Conservation (phyloP, 2,888 invertebrate species). For the Stenotaenia linearis region DNA sequence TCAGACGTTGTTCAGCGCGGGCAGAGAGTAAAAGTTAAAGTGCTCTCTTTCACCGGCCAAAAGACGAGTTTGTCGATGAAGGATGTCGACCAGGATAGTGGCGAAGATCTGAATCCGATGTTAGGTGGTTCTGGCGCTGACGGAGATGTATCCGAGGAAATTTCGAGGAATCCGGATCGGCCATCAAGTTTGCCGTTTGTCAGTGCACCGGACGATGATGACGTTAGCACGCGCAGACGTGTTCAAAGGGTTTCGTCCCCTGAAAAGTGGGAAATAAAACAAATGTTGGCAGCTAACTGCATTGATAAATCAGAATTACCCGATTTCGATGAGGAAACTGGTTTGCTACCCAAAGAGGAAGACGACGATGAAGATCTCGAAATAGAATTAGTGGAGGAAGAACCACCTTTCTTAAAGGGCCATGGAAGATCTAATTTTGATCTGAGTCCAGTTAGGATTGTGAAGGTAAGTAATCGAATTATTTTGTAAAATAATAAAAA, state of each 20-base stretch:
- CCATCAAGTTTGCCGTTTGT: constrained; percentile 57
- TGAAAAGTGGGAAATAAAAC: constrained; percentile 93
- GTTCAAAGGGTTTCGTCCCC: constrained; percentile 91
- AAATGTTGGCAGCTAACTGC: constrained; percentile 89
- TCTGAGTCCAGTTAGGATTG: constrained; percentile 85
- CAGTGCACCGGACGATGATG: constrained; percentile 60
- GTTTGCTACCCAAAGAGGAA: constrained; percentile 68
- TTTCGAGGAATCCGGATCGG: constrained; percentile 81
- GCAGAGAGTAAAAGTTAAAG: constrained; percentile 85
- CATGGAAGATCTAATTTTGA: constrained; percentile 86
- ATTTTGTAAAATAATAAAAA: neutral
- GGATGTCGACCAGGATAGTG: constrained; percentile 93
- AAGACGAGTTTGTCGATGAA: constrained; percentile 93
- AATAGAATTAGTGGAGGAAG: constrained; percentile 97
- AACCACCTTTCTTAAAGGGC: constrained; percentile 81
- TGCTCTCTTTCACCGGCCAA: constrained; percentile 84
- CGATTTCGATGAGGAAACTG: constrained; percentile 96
- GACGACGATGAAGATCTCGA: constrained; percentile 81
- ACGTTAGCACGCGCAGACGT: constrained; percentile 67
- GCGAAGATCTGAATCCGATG: constrained; percentile 89
- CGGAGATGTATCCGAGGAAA: constrained; percentile 57
- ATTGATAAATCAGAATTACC: constrained; percentile 90
- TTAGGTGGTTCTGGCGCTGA: constrained; percentile 3
- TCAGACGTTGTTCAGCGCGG: constrained; percentile 87
- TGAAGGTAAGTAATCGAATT: constrained; percentile 58